phyloP scores from a whole-genome alignment of 2,797 vertebrate species.

The Oreonectes daqikongensis region DNA sequence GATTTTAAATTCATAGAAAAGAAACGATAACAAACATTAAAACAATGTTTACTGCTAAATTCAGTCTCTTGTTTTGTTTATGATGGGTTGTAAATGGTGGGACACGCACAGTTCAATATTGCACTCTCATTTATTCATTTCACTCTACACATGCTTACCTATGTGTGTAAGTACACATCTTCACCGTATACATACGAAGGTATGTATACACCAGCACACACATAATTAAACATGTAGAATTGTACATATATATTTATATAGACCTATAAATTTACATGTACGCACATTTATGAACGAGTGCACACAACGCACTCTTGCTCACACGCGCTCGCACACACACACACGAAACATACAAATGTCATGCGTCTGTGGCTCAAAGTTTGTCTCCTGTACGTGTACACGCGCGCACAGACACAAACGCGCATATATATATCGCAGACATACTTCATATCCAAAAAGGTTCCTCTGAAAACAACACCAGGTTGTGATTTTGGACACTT shows the following conservation, averaged over 20 bases:
- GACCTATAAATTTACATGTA: conserved; percentile 87
- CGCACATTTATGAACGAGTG: conserved; percentile 82
- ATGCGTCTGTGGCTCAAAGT: conserved; percentile 76
- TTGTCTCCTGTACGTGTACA: conserved; percentile 63
- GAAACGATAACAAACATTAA: too few relatives aligned
- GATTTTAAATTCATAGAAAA: too few relatives aligned
- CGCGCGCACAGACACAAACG: conserved; percentile 42
- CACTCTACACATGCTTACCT: conserved; percentile 83
- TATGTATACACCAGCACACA: conserved; percentile 82
- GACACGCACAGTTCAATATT: conserved; percentile 67
- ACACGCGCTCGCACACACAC: conserved; percentile 65
- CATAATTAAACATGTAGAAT: conserved; percentile 85
- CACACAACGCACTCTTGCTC: conserved; percentile 70
- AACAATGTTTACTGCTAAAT: background rate
- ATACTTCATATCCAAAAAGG: conserved; percentile 77
- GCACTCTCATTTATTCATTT: conserved; percentile 82
- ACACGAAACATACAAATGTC: conserved; percentile 59
- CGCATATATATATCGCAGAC: conserved; percentile 63
- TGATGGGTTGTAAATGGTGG: conserved; percentile 19
- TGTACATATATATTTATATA: conserved; percentile 89
- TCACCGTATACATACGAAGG: conserved; percentile 81
- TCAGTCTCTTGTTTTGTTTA: background rate
- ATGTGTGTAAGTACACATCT: conserved; percentile 83
- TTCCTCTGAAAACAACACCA: conserved; percentile 88
- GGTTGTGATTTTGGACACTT: conserved; percentile 86